These are phyloP conservation scores for Calyptomena viridis DNA, from an alignment of 2,113 vertebrate genomes.

Conservation along the genomic window DNA sequence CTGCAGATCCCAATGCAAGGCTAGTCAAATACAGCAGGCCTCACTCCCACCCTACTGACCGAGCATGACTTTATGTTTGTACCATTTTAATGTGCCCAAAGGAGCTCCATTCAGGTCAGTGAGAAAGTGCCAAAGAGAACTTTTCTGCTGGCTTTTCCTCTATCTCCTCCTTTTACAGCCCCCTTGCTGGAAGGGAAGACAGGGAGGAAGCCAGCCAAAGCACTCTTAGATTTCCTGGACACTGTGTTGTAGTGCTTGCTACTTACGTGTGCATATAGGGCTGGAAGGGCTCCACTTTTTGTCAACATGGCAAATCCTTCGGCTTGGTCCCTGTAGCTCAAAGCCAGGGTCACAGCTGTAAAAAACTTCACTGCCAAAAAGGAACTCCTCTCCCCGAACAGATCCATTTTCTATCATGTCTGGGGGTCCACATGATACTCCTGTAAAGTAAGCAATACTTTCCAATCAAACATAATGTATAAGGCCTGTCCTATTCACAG, in stretches of 20 bases:
- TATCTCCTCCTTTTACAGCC: not conserved
- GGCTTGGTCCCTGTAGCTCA: slow-evolving; percentile 65
- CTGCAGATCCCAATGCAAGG: not conserved
- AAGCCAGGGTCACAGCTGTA: slow-evolving; percentile 69
- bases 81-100: not conserved
- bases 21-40: not conserved
- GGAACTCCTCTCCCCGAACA: slow-evolving; percentile 38
- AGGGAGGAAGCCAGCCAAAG: not conserved
- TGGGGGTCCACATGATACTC: slow-evolving; percentile 53
- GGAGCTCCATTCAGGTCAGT: not conserved
- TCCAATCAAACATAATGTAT: not conserved
- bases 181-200: not conserved
- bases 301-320: slow-evolving; percentile 67
- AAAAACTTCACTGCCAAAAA: slow-evolving; percentile 58
- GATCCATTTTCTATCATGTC: slow-evolving; percentile 59
- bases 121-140: not conserved
- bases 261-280: slow-evolving; percentile 60
- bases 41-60: not conserved
- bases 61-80: not conserved
- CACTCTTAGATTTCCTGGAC: not conserved
- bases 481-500: not conserved
- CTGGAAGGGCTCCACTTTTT: slow-evolving; percentile 59
- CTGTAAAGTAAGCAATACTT: slow-evolving; percentile 5
- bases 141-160: not conserved
- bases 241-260: not conserved